Percentiles rank a stretch among this genome's conserved stretches.
Conservation (phyloP, 2,888 invertebrate genomes). For the Amphipoea lucens region DNA sequence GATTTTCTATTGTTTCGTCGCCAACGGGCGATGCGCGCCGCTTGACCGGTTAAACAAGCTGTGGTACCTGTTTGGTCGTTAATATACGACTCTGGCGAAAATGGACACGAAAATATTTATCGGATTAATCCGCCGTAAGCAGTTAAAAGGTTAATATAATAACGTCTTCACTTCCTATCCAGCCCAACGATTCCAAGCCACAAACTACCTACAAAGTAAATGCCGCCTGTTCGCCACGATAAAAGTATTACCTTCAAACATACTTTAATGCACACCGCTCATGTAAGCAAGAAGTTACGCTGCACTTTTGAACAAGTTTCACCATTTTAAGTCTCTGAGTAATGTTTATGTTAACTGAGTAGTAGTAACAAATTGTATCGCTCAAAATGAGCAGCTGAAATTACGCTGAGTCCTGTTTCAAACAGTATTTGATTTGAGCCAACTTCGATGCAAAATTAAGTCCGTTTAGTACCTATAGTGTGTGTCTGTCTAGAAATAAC, state of each 20-base stretch:
- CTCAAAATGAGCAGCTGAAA: constrained; percentile 15
- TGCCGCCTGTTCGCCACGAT: constrained; percentile 75
- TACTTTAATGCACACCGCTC: constrained; percentile 60
- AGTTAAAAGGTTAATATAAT: not conserved
- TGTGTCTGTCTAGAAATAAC: too few relatives aligned
- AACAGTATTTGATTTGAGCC: not conserved
- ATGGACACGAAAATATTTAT: too few relatives aligned
- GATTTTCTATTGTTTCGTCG: too few relatives aligned
- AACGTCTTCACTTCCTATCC: constrained; percentile 39
- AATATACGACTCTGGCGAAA: too few relatives aligned
- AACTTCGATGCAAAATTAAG: not conserved
- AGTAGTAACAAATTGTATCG: not conserved
- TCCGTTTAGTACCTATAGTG: too few relatives aligned
- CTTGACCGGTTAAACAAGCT: too few relatives aligned
- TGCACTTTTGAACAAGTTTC: constrained; percentile 48
- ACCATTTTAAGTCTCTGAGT: constrained; percentile 33
- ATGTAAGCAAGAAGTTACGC: constrained; percentile 51
- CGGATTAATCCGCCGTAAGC: too few relatives aligned
- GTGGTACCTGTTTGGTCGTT: too few relatives aligned
- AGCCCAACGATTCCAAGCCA: constrained; percentile 34
- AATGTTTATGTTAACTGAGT: constrained; percentile 15
- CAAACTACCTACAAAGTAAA: constrained; percentile 62
- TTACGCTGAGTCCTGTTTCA: not conserved
- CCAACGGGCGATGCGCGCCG: too few relatives aligned
- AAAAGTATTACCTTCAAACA: constrained; percentile 76